Percentiles rank a stretch among this genome's conserved stretches.
Conservation (phyloP, 1,140 invertebrate genomes). For the Pteromalus puparum region DNA sequence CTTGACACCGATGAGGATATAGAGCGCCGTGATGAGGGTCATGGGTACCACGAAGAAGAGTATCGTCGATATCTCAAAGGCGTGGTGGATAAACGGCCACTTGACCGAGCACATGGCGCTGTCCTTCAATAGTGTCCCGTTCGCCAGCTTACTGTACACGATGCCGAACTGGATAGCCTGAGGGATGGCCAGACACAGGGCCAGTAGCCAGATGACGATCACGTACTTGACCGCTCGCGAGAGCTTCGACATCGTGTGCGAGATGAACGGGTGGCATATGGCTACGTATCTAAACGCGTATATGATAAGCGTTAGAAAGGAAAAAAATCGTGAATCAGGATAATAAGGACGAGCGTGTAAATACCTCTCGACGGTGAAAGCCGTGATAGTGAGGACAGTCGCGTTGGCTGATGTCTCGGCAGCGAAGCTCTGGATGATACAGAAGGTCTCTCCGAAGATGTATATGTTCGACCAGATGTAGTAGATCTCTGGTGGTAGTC, state of each 20-base stretch:
- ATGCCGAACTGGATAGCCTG: conserved; percentile 86
- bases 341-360: no score
- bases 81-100: conserved; percentile 80
- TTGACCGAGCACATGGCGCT: conserved; percentile 78
- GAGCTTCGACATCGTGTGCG: conserved; percentile 89
- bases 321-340: no score
- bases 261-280: conserved; percentile 93
- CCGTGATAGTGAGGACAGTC: conserved; percentile 93
- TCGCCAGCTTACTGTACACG: conserved; percentile 71
- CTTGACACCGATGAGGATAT: conserved; percentile 88
- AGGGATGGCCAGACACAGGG: conserved; percentile 86
- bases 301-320: no score
- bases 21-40: conserved; percentile 89
- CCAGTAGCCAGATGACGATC: conserved; percentile 82
- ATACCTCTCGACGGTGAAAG: conserved; percentile 94
- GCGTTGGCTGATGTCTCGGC: conserved; percentile 95
- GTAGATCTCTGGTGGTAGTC: conserved; percentile 90
- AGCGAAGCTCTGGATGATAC: conserved; percentile 87
- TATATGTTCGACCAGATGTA: conserved; percentile 92
- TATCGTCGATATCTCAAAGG: conserved; percentile 89
- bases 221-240: conserved; percentile 84
- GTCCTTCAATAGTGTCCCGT: conserved; percentile 71
- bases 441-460: conserved; percentile 90
- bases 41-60: conserved; percentile 91
- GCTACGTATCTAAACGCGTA: conserved; percentile 86